Evolutionary conservation across 2,888 invertebrate species (phyloP), one percentile per base, ranked within the genome.

Genomic region (Pristionchus arcanus): DNA sequence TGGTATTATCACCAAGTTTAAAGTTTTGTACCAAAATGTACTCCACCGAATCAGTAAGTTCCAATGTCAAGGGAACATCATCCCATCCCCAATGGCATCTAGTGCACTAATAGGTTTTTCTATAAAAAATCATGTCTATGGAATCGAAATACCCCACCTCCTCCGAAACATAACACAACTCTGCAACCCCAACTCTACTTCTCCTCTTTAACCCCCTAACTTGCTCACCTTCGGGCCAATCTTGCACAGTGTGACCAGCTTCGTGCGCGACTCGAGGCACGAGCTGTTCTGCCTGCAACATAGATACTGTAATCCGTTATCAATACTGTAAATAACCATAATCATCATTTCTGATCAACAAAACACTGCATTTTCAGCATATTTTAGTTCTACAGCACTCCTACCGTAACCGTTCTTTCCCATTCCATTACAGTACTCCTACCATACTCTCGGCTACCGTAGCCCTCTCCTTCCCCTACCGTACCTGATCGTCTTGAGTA

Each of bases 221-320:
- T 71, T 71, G 34, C 37, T 68, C 87, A 88, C 89, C 96, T 98
- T 98, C 0, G 98, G 98, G 0, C 99, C 99, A 97, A 99, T 97
- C 95, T 98, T 98, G 95, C 98, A 98, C 3, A 97, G 97, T 0
- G 98, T 98, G 25, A 99, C 98, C 34, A 99, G 96, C 95, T 98
- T 98, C 0, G 98, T 98, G 94, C 92, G 90, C 87, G 92, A 93
- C 90, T 94, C 95, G 63, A 95, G 91, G 49, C 94, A 53, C 42
- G 92, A 92, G 53, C 93, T 92, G 77, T 94, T 92, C 86, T 94
- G 94, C 59, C 92, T 89, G 66, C 28, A 89, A 89, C n/a, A 55
- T 9, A 25, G 21, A 55, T 84, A 87, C 31, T 15, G 42, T 55
- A n/a, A 87, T 37, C 42, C 15, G 37, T n/a, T n/a, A n/a, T 77